Percentiles rank a stretch among this genome's conserved stretches.
These are phyloP conservation scores for Ophioninae sp. DNA, from an alignment of 2,888 invertebrate genomes.

Conservation along the genomic window DNA sequence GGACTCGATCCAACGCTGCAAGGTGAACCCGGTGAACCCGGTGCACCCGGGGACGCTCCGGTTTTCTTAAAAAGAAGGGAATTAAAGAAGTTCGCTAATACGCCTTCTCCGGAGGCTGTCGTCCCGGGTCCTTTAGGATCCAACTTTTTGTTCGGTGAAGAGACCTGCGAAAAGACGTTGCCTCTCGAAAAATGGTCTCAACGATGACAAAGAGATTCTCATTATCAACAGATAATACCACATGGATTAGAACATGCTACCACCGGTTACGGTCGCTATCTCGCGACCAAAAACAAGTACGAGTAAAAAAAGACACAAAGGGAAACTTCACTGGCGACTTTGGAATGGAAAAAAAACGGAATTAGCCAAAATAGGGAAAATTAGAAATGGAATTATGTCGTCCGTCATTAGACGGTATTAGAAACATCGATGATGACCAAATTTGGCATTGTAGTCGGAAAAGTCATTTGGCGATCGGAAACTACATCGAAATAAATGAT, in stretches of 20 bases:
- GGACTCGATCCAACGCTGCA: constrained; percentile 79
- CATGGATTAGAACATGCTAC: constrained; percentile 78
- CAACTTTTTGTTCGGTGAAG: constrained; percentile 86
- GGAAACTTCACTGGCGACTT: constrained; percentile 26
- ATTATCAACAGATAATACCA: constrained; percentile 72
- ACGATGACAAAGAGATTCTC: constrained; percentile 60
- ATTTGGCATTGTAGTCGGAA: too few species aligned
- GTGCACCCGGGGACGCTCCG: constrained; percentile 85
- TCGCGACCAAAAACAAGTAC: not conserved
- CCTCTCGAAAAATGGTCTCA: constrained; percentile 40
- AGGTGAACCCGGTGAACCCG: constrained; percentile 82
- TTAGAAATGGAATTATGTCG: too few species aligned
- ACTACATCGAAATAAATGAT: too few species aligned
- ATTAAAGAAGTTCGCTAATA: constrained; percentile 98
- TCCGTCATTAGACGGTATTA: too few species aligned
- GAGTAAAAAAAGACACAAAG: constrained; percentile 18
- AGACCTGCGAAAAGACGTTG: constrained; percentile 72
- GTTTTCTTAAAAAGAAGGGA: constrained; percentile 97
- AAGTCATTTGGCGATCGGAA: too few species aligned
- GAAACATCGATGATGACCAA: too few species aligned
- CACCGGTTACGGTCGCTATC: constrained; percentile 54
- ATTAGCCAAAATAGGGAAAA: too few species aligned
- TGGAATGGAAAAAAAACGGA: not conserved
- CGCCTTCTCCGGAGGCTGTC: constrained; percentile 93
- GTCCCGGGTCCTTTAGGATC: constrained; percentile 83